These are phyloP conservation scores for Erebia ligea DNA, from an alignment of 2,888 invertebrate species.

Conservation along the genomic window DNA sequence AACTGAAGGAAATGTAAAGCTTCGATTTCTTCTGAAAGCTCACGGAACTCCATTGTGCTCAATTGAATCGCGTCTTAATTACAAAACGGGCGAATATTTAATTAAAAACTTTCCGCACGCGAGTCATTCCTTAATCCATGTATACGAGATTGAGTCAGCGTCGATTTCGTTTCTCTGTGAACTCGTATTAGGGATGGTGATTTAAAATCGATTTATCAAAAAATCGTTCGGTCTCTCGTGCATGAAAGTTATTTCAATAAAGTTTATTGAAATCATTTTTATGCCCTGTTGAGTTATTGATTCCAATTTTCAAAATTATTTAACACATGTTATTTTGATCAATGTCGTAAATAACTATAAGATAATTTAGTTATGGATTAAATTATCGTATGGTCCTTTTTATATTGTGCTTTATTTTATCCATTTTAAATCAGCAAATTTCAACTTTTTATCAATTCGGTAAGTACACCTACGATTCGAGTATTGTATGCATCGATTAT, in stretches of 20 bases:
- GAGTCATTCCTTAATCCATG: slow-evolving; percentile 80
- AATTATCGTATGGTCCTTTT: too few relatives aligned
- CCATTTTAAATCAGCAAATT: too few relatives aligned
- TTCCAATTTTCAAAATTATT: too few relatives aligned
- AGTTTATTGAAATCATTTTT: not conserved
- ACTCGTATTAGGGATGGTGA: slow-evolving; percentile 46
- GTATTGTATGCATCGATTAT: slow-evolving; percentile 6
- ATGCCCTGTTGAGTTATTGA: not conserved
- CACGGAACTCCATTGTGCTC: slow-evolving; percentile 69
- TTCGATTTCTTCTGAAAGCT: slow-evolving; percentile 50
- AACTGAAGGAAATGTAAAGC: slow-evolving; percentile 15
- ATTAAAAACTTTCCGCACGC: slow-evolving; percentile 81
- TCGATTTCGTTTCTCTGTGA: slow-evolving; percentile 74
- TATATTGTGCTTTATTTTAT: too few relatives aligned
- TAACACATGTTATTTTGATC: too few relatives aligned
- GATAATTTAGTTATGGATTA: too few relatives aligned
- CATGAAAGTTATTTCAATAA: slow-evolving; percentile 17
- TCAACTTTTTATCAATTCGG: too few relatives aligned
- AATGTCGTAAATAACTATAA: too few relatives aligned
- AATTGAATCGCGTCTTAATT: slow-evolving; percentile 79
- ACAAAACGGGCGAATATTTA: slow-evolving; percentile 81
- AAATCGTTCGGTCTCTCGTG: slow-evolving; percentile 1
- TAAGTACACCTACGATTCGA: not conserved
- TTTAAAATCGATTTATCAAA: slow-evolving; percentile 24
- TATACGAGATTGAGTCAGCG: slow-evolving; percentile 78